Evolutionary conservation across 2,113 vertebrate species (phyloP).

Genomic region (Apteryx owenii): DNA sequence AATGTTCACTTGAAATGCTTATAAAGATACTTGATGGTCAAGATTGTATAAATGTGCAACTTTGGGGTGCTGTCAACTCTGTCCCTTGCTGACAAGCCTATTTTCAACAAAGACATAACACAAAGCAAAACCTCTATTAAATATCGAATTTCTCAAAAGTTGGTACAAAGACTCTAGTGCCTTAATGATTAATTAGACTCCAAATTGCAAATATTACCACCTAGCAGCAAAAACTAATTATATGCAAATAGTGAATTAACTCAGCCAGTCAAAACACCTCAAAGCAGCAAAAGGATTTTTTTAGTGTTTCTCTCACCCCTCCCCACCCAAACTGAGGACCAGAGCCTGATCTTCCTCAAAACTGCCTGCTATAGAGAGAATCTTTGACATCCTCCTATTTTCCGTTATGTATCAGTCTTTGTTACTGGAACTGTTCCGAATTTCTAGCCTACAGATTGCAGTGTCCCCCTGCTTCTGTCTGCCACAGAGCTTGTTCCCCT

Average conservation of each 20-base stretch:
- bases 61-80: not conserved
- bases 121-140: not conserved
- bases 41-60: accelerated
- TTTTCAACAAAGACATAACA: not conserved
- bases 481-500: not conserved
- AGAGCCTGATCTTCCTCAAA: not conserved
- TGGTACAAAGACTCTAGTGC: not conserved
- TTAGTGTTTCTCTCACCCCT: not conserved
- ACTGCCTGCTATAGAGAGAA: not conserved
- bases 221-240: not conserved
- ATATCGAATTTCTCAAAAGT: not conserved
- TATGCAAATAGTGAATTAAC: not conserved
- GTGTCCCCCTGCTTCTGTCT: not conserved
- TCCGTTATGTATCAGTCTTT: not conserved
- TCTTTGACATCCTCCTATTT: not conserved
- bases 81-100: not conserved
- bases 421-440: not conserved
- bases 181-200: slow-evolving; percentile 40
- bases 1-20: not conserved
- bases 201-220: not conserved
- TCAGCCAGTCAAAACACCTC: not conserved
- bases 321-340: not conserved
- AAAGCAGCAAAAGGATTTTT: not conserved
- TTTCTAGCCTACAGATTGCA: not conserved
- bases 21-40: not conserved